These are phyloP conservation scores for Periophthalmus modestus DNA, from an alignment of 2,113 vertebrate species.

Conservation along the genomic window DNA sequence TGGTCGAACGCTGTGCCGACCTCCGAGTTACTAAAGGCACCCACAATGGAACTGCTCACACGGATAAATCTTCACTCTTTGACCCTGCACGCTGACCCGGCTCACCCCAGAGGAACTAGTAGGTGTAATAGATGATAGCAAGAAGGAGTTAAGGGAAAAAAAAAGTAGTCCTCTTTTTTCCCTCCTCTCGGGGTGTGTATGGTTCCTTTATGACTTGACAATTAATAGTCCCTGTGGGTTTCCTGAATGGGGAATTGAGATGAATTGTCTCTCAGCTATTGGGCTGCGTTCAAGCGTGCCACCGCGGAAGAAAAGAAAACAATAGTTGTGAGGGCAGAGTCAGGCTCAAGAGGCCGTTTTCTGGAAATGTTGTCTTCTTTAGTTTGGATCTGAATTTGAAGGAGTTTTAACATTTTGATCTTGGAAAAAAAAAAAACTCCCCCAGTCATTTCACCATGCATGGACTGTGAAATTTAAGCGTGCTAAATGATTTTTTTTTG, in stretches of 20 bases:
- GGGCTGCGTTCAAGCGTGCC: conserved; percentile 72
- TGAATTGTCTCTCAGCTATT: conserved; percentile 72
- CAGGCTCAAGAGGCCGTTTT: conserved; percentile 63
- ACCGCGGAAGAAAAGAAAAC: conserved; percentile 46
- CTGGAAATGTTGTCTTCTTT: conserved; percentile 66
- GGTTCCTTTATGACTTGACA: conserved; percentile 71
- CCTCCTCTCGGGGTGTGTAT: conserved; percentile 47
- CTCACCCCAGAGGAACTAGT: conserved; percentile 52
- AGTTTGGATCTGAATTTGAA: conserved; percentile 39
- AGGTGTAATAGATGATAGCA: conserved; percentile 59
- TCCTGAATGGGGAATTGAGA: conserved; percentile 73
- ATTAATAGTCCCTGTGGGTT: conserved; percentile 75
- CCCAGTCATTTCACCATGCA: no score
- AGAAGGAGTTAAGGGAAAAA: conserved; percentile 23
- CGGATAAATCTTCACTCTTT: conserved; percentile 71
- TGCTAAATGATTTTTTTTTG: no score
- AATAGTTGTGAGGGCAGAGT: conserved; percentile 50
- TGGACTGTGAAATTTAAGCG: no score
- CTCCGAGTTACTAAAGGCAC: conserved; percentile 54
- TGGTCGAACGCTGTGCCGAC: conserved; percentile 60
- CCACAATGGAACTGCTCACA: conserved; percentile 62
- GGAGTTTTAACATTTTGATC: conserved; percentile 14
- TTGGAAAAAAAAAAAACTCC: no score
- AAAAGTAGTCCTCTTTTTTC: conserved; percentile 44
- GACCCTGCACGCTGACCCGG: conserved; percentile 57